A percentile compares a stretch with the other conserved stretches of the same genome.
phyloP scores from a whole-genome alignment of 1,140 invertebrate species.

The Oncopeltus fasciatus region DNA sequence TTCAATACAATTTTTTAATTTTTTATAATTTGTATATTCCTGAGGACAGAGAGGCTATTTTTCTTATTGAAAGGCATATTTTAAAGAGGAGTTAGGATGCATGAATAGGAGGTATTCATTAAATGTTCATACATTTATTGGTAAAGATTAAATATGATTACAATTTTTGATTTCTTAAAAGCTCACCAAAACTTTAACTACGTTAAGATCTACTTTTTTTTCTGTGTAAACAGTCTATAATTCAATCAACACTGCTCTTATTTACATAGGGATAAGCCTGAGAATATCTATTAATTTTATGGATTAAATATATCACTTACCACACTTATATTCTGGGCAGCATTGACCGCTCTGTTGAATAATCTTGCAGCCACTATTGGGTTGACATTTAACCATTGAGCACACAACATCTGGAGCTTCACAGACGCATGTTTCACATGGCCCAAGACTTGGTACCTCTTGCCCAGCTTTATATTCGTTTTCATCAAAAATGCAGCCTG shows the following conservation, averaged over 20 bases:
- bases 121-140: no score
- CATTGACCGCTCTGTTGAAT: slow-evolving; percentile 55
- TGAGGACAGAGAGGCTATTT: no score
- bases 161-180: no score
- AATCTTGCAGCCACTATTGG: slow-evolving; percentile 48
- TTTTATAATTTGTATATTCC: no score
- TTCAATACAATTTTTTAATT: no score
- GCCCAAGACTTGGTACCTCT: slow-evolving; percentile 21
- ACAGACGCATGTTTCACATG: slow-evolving; percentile 26
- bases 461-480: slow-evolving; percentile 13
- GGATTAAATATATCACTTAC: slow-evolving; percentile 41
- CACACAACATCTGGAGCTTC: slow-evolving; percentile 24
- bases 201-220: background rate
- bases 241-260: background rate
- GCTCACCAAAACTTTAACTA: no score
- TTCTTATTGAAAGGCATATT: no score
- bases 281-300: no score
- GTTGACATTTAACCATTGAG: slow-evolving; percentile 24
- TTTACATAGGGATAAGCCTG: no score
- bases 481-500: slow-evolving; percentile 14
- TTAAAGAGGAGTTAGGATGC: no score
- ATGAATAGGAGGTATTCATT: no score
- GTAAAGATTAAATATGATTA: no score
- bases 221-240: background rate
- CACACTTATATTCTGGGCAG: slow-evolving; percentile 65